Conservation (phyloP, 2,113 vertebrate species). For the Phyllostomus discolor region DNA sequence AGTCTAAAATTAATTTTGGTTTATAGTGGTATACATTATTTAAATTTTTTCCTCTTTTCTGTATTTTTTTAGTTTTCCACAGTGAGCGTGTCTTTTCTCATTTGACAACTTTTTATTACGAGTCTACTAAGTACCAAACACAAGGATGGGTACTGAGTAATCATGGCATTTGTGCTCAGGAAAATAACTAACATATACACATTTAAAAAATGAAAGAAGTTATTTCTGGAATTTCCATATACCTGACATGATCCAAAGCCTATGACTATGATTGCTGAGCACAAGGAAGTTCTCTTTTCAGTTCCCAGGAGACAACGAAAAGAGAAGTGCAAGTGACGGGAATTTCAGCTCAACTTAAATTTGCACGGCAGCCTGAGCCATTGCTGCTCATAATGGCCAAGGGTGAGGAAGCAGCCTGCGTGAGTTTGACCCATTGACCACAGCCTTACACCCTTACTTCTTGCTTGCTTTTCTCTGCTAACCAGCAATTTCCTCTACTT, state of each 20-base stretch:
- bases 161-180: background rate
- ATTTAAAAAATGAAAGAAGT: background rate
- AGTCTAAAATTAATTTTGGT: background rate
- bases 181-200: background rate
- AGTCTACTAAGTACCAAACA: background rate
- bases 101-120: background rate
- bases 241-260: background rate
- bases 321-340: background rate
- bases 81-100: background rate
- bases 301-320: background rate
- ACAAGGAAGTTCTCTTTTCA: background rate
- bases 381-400: fast-evolving
- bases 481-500: background rate
- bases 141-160: background rate
- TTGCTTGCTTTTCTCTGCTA: background rate
- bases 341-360: background rate
- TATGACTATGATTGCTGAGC: background rate
- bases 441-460: fast-evolving
- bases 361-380: background rate
- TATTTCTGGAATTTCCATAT: background rate
- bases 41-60: background rate
- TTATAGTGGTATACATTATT: background rate
- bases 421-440: background rate
- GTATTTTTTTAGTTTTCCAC: background rate
- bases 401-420: background rate